These are phyloP conservation scores for Ptilonorhynchus violaceus DNA, from an alignment of 2,113 vertebrate genomes.

Conservation along the genomic window DNA sequence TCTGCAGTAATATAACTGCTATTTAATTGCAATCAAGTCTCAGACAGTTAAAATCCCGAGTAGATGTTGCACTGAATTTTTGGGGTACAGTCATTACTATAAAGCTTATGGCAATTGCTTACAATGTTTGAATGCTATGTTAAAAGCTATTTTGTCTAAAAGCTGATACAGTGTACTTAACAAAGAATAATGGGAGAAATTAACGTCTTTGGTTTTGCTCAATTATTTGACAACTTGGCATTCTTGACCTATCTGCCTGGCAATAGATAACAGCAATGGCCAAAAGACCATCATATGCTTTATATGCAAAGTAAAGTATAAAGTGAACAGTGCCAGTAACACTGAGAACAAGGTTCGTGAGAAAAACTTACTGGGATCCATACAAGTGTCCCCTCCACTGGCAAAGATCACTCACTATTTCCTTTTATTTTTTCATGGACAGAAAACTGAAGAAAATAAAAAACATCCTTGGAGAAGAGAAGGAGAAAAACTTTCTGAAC, in stretches of 20 bases:
- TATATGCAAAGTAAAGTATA: background rate
- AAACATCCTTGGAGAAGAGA: background rate
- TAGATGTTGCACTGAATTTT: background rate
- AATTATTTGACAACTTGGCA: background rate
- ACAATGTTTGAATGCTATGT: background rate
- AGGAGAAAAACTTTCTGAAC: background rate
- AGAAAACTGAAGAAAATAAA: background rate
- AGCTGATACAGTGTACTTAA: background rate
- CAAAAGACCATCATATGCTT: background rate
- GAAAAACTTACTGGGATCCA: background rate
- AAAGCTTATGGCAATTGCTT: background rate
- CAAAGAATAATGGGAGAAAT: background rate
- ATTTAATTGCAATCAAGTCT: background rate
- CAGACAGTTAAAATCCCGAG: background rate
- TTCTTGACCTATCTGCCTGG: background rate
- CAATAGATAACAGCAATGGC: background rate
- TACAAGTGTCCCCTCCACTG: rapidly evolving
- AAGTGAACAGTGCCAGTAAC: background rate
- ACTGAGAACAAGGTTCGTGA: background rate
- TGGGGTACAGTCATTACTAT: background rate
- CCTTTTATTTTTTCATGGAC: background rate
- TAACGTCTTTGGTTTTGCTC: background rate
- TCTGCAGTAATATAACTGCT: background rate
- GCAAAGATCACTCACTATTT: background rate
- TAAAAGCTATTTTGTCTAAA: background rate